Evolutionary conservation across 2,888 invertebrate genomes (phyloP).

Genomic region (Amiota communis): DNA sequence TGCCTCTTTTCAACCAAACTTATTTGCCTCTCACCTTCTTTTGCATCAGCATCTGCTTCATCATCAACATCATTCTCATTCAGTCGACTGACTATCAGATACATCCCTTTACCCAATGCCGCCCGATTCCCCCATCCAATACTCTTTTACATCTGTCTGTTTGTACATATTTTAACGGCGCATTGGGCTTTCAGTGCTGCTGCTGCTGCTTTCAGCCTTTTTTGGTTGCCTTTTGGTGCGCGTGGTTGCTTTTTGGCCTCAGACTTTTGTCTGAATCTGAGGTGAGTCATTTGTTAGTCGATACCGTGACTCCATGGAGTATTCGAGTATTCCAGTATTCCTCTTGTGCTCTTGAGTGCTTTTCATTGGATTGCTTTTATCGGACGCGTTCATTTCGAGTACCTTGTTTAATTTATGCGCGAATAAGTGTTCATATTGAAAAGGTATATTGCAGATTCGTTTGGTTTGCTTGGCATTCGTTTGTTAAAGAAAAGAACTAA

Average conservation of each 20-base stretch:
- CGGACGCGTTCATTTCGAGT: conserved; percentile 41
- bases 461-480: too few relatives aligned
- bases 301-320: background rate
- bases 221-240: conserved; percentile 15
- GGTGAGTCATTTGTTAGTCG: conserved; percentile 47
- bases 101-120: conserved; percentile 11
- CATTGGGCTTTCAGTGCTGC: background rate
- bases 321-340: background rate
- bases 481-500: too few relatives aligned
- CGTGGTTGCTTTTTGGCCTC: background rate
- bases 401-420: conserved; percentile 57
- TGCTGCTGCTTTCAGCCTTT: conserved; percentile 13
- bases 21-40: background rate
- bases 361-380: conserved; percentile 60
- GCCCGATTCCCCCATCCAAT: conserved; percentile 34
- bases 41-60: background rate
- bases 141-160: conserved; percentile 30
- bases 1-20: background rate
- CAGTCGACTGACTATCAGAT: conserved; percentile 33
- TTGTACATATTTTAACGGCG: conserved; percentile 27
- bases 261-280: background rate
- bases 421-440: conserved; percentile 60
- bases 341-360: conserved; percentile 46
- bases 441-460: conserved; percentile 27
- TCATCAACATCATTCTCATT: conserved; percentile 8